These are phyloP conservation scores for Riparia riparia DNA, from an alignment of 2,113 vertebrate species.

Conservation along the genomic window DNA sequence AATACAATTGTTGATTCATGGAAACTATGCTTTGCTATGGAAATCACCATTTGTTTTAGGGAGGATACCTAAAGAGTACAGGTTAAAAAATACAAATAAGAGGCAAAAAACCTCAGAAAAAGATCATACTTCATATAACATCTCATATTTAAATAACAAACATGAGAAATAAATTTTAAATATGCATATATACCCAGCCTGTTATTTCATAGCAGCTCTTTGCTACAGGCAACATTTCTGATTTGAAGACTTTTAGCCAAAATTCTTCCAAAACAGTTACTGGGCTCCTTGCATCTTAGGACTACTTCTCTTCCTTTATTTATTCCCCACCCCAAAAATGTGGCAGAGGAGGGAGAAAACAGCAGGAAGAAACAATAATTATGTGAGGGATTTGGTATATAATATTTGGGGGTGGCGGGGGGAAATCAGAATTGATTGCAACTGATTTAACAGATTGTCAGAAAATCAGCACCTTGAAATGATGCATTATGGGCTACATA, in stretches of 20 bases:
- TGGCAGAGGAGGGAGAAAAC: not conserved
- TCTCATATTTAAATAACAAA: not conserved
- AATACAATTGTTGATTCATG: not conserved
- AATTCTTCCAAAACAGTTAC: not conserved
- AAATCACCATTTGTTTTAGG: not conserved
- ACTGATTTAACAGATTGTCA: not conserved
- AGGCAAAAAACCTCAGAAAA: not conserved
- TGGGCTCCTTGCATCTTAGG: not conserved
- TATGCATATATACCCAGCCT: not conserved
- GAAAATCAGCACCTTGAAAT: conserved; percentile 12
- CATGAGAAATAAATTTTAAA: not conserved
- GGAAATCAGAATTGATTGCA: not conserved
- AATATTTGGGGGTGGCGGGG: rapidly evolving
- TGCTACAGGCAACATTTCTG: not conserved
- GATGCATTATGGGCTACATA: not conserved
- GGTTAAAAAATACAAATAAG: not conserved
- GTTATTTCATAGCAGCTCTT: not conserved
- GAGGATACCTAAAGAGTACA: not conserved
- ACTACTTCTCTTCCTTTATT: not conserved
- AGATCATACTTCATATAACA: not conserved
- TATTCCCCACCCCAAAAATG: not conserved
- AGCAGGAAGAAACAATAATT: not conserved
- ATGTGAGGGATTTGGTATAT: not conserved
- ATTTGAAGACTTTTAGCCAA: not conserved
- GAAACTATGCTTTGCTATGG: not conserved